Percentiles rank a stretch among this genome's conserved stretches.
Conservation (phyloP, 2,113 vertebrate species). For the Sorex araneus region DNA sequence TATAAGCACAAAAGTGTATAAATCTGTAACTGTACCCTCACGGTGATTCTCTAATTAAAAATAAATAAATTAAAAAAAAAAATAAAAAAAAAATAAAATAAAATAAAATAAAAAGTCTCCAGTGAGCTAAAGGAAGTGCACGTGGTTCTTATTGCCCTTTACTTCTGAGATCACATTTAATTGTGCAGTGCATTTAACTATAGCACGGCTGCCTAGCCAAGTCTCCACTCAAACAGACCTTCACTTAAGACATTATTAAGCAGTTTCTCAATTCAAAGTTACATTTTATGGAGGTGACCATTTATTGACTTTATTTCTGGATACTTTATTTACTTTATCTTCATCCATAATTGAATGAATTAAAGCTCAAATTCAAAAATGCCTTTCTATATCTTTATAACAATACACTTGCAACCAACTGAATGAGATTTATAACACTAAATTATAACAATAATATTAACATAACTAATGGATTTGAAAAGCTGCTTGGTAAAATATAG, state of each 20-base stretch:
- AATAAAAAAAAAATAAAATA: too few species aligned
- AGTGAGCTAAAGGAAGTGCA: not conserved
- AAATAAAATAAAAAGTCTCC: slow-evolving; percentile 43
- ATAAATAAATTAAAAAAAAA: too few species aligned
- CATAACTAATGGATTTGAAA: slow-evolving; percentile 37
- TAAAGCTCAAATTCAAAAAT: slow-evolving; percentile 64
- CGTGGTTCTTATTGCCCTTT: not conserved
- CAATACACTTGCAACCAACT: not conserved
- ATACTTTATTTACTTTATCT: slow-evolving; percentile 50
- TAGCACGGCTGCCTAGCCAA: slow-evolving; percentile 17
- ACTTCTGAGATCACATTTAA: slow-evolving; percentile 63
- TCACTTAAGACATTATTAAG: not conserved
- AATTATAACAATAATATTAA: too few species aligned
- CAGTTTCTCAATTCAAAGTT: slow-evolving; percentile 50
- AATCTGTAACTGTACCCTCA: too few species aligned
- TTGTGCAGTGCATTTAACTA: not conserved
- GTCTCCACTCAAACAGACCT: not conserved
- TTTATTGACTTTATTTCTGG: slow-evolving; percentile 44
- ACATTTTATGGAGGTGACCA: slow-evolving; percentile 28
- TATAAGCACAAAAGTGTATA: too few species aligned
- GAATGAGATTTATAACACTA: not conserved
- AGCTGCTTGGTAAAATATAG: slow-evolving; percentile 10
- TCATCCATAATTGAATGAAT: not conserved
- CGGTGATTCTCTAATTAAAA: too few species aligned
- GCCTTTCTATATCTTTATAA: slow-evolving; percentile 58